Base-by-base conservation (phyloP, 2,113 vertebrate species). In the Heterocephalus glaber region DNA sequence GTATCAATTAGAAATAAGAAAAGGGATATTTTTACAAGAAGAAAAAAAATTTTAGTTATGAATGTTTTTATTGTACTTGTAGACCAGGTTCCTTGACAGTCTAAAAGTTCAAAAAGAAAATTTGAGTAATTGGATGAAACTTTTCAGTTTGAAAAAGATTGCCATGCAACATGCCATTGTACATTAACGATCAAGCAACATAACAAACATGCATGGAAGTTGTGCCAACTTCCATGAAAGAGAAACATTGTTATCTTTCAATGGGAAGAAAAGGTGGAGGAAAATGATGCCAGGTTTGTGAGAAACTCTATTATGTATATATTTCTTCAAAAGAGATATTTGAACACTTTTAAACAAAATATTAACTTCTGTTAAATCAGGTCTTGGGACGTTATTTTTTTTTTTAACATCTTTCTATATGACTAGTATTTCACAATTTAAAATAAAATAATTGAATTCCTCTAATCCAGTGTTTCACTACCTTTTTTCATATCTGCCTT, bases 381-480 rank as follows among this genome's bases (percentile, higher is more conserved):
- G 35, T 52, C 49, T 83, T 87, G 76, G 30, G 58, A 44, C 41
- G n/a, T n/a, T n/a, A n/a, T 9, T 20, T 41, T 60, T 38, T 44
- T 79, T 83, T 14, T 70, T 84, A 44, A 54, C 7, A 54, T 47
- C 38, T 86, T 65, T 49, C 63, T 96, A 13, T 90, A 35, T 81
- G 63, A 77, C 56, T 20, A 80, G 80, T 56, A 66, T 33, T 61
- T 77, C 13, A 86, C 17, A 90, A 74, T 38, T 85, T 72, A 85
- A 95, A 95, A 80, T 86, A 90, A 96, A 85, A 74, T 47, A 90
- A 19, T 81, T 38, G 49, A 61, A 86, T 9, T 63, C 5, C 60
- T 87, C 33, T 56, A 87, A 68, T 30, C 41, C 35, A 77, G 30
- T 81, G 83, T 96, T 94, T 83, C 30, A 82, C 28, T 83, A 44